Conservation (phyloP, 2,113 vertebrate genomes). For the Natator depressus region DNA sequence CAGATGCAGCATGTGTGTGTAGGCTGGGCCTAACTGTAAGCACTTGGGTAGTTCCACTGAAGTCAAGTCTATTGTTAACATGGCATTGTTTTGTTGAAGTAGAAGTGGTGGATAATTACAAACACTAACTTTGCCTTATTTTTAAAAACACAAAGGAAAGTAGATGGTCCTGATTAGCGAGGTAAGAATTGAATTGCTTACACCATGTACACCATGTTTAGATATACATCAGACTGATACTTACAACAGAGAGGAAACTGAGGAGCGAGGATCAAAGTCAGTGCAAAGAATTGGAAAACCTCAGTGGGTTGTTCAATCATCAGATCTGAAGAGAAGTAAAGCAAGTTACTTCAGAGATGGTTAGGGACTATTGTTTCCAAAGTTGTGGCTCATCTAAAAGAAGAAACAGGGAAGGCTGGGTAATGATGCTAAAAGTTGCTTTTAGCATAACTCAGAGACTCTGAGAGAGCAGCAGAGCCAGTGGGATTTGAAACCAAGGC, state of each 20-base stretch:
- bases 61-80: neutral
- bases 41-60: neutral
- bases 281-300: neutral
- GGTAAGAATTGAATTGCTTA: neutral
- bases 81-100: neutral
- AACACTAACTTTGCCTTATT: neutral
- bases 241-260: neutral
- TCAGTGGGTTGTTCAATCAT: neutral
- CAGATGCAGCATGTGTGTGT: neutral
- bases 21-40: neutral
- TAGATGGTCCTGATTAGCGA: neutral
- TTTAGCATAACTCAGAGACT: neutral
- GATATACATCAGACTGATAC: neutral
- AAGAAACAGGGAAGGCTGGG: rapidly evolving
- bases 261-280: neutral
- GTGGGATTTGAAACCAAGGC: neutral
- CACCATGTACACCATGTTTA: neutral
- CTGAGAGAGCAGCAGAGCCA: neutral
- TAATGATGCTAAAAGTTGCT: neutral
- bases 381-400: neutral
- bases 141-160: neutral
- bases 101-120: neutral
- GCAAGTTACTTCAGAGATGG: neutral
- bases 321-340: neutral
- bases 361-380: neutral